These are phyloP conservation scores for Globicephala melas DNA, from an alignment of 2,113 vertebrate species.

Conservation along the genomic window DNA sequence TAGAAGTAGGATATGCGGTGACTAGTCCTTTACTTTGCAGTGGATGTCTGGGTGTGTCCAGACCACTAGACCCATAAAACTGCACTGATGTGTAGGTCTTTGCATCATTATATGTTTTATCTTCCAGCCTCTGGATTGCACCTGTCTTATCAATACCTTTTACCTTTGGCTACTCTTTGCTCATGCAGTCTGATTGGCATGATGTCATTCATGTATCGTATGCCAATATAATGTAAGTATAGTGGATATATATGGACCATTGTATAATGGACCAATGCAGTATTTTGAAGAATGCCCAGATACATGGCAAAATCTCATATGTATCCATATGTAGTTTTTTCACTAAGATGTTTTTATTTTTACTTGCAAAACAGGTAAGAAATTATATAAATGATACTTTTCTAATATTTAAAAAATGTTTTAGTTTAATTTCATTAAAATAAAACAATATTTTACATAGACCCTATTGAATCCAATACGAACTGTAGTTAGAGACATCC, in stretches of 20 bases:
- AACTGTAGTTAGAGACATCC: background rate
- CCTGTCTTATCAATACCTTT: background rate
- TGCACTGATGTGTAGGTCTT: background rate
- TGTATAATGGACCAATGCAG: background rate
- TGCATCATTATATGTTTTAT: background rate
- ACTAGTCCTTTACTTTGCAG: background rate
- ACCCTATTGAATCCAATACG: background rate
- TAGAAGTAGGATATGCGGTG: background rate
- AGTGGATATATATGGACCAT: background rate
- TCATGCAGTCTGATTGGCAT: background rate
- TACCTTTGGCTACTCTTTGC: background rate
- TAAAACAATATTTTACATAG: background rate
- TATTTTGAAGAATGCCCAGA: background rate
- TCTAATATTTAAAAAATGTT: background rate
- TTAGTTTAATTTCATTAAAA: background rate
- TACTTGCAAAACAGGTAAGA: background rate
- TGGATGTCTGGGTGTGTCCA: background rate
- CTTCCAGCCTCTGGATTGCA: background rate
- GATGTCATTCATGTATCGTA: background rate
- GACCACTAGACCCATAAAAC: background rate
- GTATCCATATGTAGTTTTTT: background rate
- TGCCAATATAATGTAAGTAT: background rate
- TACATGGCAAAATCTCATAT: background rate
- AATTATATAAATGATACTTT: background rate
- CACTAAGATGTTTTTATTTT: background rate